Evolutionary conservation across 2,113 vertebrate genomes (phyloP).

Genomic region (Strix uralensis): DNA sequence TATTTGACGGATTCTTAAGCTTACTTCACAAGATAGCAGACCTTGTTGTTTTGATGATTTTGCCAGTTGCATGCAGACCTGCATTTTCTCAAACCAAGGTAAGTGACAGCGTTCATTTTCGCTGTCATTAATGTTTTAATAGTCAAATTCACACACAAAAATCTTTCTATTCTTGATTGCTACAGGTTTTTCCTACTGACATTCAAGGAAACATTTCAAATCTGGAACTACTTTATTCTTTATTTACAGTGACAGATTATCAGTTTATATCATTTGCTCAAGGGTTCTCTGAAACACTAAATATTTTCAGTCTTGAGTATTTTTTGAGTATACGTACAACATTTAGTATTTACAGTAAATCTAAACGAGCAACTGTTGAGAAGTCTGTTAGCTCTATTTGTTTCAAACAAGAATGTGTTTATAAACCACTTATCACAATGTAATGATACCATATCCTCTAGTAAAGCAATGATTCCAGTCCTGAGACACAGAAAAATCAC

Average conservation of each 20-base stretch:
- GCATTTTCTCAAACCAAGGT: neutral
- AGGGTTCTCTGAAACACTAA: neutral
- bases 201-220: neutral
- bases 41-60: neutral
- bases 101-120: neutral
- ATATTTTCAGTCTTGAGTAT: neutral
- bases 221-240: constrained; percentile 2
- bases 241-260: neutral
- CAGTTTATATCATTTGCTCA: neutral
- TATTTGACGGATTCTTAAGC: neutral
- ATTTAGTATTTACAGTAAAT: neutral
- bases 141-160: neutral
- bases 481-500: neutral
- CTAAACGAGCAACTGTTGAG: neutral
- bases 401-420: neutral
- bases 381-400: neutral
- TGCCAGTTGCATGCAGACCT: neutral
- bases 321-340: neutral
- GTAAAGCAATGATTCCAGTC: neutral
- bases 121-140: neutral
- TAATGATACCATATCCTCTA: neutral
- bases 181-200: neutral
- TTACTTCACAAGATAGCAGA: neutral
- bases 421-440: neutral
- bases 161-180: neutral